A percentile compares a stretch with the other conserved stretches of the same genome.
phyloP scores from a whole-genome alignment of 2,113 vertebrate genomes.

The Ardeotis arabs region DNA sequence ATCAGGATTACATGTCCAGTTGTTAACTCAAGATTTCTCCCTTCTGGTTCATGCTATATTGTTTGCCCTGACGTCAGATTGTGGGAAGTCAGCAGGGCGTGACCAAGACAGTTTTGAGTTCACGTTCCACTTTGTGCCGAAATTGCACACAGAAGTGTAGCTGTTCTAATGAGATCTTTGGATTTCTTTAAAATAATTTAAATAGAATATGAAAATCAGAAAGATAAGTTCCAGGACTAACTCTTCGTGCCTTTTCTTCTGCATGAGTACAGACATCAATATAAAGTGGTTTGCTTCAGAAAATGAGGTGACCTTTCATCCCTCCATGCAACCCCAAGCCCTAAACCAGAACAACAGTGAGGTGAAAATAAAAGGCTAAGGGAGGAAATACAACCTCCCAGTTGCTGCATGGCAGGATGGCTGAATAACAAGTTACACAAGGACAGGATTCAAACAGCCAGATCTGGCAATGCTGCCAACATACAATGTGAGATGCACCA shows the following conservation, averaged over 20 bases:
- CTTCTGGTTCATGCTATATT: neutral
- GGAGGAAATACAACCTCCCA: neutral
- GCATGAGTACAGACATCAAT: neutral
- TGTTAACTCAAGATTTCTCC: neutral
- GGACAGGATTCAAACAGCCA: neutral
- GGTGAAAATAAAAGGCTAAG: neutral
- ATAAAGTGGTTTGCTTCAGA: neutral
- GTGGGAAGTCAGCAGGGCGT: neutral
- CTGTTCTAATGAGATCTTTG: neutral
- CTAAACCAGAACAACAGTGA: neutral
- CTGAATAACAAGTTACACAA: neutral
- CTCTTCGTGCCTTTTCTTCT: neutral
- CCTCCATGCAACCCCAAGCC: neutral
- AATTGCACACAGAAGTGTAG: neutral
- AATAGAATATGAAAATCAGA: neutral
- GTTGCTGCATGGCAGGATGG: neutral
- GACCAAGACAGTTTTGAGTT: neutral
- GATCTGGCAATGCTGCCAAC: neutral
- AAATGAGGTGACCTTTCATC: neutral
- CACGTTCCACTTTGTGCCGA: neutral
- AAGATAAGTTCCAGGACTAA: neutral
- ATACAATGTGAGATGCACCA: rapidly evolving
- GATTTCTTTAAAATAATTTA: neutral
- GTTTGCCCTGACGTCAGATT: neutral
- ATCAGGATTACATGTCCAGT: neutral